Evolutionary conservation across 2,113 vertebrate species (phyloP).

Genomic region (Regulus satrapa): DNA sequence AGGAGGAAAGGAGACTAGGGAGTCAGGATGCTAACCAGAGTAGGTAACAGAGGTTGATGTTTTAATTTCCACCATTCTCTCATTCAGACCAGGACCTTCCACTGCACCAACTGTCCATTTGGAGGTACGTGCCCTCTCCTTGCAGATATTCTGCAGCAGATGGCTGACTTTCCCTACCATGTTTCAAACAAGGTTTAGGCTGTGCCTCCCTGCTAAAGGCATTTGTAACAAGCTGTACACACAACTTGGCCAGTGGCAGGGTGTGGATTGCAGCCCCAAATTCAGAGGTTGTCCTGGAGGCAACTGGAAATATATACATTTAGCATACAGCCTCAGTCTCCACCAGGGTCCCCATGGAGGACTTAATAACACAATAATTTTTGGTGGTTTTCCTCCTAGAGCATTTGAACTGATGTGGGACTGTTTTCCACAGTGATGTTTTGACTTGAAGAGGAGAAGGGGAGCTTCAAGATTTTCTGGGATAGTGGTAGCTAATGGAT

Average conservation of each 20-base stretch:
- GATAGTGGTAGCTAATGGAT: not conserved
- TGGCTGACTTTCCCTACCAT: not conserved
- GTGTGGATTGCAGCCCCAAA: not conserved
- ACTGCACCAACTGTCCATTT: not conserved
- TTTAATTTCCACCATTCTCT: not conserved
- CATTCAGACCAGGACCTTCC: not conserved
- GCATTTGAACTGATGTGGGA: not conserved
- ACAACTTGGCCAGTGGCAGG: rapidly evolving
- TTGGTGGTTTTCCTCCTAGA: not conserved
- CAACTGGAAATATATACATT: not conserved
- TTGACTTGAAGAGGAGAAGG: not conserved
- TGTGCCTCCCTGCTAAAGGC: not conserved
- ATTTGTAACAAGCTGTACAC: not conserved
- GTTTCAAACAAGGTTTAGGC: not conserved
- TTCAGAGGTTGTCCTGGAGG: not conserved
- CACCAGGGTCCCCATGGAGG: not conserved
- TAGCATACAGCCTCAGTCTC: not conserved
- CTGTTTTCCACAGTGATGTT: not conserved
- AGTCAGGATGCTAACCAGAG: not conserved
- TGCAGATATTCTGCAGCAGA: not conserved
- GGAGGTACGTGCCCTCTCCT: rapidly evolving
- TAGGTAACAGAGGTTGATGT: not conserved
- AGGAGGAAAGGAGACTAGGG: not conserved
- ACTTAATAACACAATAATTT: not conserved
- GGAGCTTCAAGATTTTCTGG: not conserved